A percentile compares a stretch with the other conserved stretches of the same genome.
Conservation (phyloP, 2,113 vertebrate genomes). For the Serinus canaria region DNA sequence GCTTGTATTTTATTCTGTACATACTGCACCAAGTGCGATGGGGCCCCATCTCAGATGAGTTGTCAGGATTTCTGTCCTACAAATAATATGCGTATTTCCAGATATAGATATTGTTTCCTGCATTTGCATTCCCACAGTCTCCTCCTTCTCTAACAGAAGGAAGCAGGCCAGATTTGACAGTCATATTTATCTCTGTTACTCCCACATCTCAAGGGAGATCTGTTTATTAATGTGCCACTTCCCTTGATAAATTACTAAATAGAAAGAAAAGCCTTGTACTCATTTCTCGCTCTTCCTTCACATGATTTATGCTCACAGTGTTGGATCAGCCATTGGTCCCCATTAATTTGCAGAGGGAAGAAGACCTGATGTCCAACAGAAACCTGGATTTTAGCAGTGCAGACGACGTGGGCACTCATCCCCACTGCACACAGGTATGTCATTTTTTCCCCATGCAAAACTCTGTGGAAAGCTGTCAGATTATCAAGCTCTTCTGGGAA, state of each 20-base stretch:
- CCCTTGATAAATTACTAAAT: constrained; percentile 89
- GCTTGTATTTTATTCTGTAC: neutral
- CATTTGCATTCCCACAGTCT: constrained; percentile 73
- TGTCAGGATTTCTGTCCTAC: constrained; percentile 38
- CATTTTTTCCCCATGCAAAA: neutral
- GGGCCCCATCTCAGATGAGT: neutral
- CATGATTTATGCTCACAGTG: constrained; percentile 77
- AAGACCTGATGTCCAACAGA: constrained; percentile 34
- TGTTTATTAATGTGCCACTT: constrained; percentile 89
- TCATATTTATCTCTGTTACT: constrained; percentile 84
- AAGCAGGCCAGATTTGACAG: constrained; percentile 78
- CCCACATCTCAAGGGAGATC: constrained; percentile 83
- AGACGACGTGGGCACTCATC: neutral
- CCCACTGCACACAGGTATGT: neutral
- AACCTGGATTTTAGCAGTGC: constrained; percentile 5
- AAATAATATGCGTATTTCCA: constrained; percentile 8
- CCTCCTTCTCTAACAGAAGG: constrained; percentile 67
- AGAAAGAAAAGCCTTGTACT: constrained; percentile 84
- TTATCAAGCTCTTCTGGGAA: constrained; percentile 49
- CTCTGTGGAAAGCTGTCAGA: constrained; percentile 48
- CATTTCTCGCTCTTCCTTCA: constrained; percentile 77
- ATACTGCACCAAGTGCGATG: neutral
- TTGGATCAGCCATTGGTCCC: constrained; percentile 41
- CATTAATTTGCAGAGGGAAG: constrained; percentile 66
- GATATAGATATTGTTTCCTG: constrained; percentile 26